Evolutionary conservation across 2,888 invertebrate species (phyloP).

Genomic region (Drosophila buzzatii): DNA sequence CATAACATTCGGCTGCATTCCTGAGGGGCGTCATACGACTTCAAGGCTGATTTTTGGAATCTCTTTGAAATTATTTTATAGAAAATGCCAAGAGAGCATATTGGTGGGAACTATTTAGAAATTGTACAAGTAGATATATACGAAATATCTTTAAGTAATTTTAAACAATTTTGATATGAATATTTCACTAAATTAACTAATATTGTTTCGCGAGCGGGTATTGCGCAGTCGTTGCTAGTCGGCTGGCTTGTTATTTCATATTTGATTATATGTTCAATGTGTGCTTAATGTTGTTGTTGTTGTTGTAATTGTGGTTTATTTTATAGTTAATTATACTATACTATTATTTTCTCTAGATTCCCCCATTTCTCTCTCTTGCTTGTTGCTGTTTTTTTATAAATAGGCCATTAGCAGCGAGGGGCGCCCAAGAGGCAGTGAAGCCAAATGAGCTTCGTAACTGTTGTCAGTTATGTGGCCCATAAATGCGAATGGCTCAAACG

Average conservation of each 20-base stretch:
- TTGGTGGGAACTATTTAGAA: neutral
- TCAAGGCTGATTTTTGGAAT: neutral
- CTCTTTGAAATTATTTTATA: neutral
- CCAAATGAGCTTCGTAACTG: constrained; percentile 38
- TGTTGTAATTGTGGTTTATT: constrained; percentile 16
- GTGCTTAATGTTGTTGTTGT: constrained; percentile 6
- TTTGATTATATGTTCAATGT: constrained; percentile 11
- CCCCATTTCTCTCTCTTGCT: neutral
- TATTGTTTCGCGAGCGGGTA: neutral
- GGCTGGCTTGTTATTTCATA: neutral
- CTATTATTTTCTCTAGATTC: neutral
- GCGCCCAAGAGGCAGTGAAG: constrained; percentile 9
- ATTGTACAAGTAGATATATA: too few relatives aligned
- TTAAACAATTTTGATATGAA: too few relatives aligned
- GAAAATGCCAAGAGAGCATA: neutral
- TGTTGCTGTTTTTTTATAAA: constrained; percentile 36
- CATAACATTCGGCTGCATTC: neutral
- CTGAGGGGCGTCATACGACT: neutral
- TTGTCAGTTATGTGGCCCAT: constrained; percentile 75
- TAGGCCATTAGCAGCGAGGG: constrained; percentile 53
- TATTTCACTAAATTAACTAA: too few relatives aligned
- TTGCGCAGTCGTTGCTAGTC: neutral
- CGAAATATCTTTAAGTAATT: too few relatives aligned
- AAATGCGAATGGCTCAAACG: constrained; percentile 49
- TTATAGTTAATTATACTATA: constrained; percentile 27